phyloP scores from a whole-genome alignment of 2,797 vertebrate genomes.

The Parambassis ranga region DNA sequence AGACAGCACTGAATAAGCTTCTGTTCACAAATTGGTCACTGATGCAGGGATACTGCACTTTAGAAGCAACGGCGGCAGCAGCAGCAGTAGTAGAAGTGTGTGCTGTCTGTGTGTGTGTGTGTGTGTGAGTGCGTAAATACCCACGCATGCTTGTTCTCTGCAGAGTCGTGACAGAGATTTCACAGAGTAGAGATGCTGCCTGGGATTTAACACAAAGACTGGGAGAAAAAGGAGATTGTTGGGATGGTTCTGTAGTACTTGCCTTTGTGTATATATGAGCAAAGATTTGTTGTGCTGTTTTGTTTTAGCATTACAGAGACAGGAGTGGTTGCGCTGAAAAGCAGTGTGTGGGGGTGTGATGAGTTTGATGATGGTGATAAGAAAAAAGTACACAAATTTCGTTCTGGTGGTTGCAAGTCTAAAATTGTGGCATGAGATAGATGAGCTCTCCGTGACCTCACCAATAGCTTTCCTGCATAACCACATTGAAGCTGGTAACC shows the following conservation, averaged over 20 bases:
- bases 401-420: too few relatives aligned
- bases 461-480: too few relatives aligned
- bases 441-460: too few relatives aligned
- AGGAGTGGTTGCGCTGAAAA: conserved; percentile 42
- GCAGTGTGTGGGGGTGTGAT: conserved; percentile 28
- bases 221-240: neutral
- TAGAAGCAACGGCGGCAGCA: conserved; percentile 8
- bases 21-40: conserved; percentile 34
- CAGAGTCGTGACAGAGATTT: conserved; percentile 64
- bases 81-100: conserved; percentile 11
- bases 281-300: too few relatives aligned
- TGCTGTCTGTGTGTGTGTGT: conserved; percentile 1
- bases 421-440: too few relatives aligned
- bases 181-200: conserved; percentile 10
- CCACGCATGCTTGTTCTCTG: conserved; percentile 33
- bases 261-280: too few relatives aligned
- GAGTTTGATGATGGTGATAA: too few relatives aligned
- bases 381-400: too few relatives aligned
- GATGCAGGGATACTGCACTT: conserved; percentile 38
- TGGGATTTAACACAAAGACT: conserved; percentile 3
- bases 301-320: too few relatives aligned
- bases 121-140: conserved; percentile 4
- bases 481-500: too few relatives aligned
- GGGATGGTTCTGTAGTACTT: neutral
- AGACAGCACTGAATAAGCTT: conserved; percentile 32